phyloP scores from a whole-genome alignment of 1,140 invertebrate genomes.

The Aplysia californica region DNA sequence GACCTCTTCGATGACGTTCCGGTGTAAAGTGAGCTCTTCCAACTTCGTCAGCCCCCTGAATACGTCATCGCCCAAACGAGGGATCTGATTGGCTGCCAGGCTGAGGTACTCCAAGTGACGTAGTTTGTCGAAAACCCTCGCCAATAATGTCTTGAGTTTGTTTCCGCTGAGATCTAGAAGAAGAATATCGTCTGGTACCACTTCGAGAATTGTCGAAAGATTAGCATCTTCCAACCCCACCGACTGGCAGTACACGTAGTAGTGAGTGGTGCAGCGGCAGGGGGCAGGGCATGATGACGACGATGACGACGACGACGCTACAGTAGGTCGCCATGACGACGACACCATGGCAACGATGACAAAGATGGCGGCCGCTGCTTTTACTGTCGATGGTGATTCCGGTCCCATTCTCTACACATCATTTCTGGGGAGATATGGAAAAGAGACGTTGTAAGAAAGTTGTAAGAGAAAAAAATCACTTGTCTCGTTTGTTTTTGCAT shows the following conservation, averaged over 20 bases:
- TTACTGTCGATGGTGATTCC: neutral
- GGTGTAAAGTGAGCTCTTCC: slow-evolving; percentile 27
- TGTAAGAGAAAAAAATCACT: too few relatives aligned
- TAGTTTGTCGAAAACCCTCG: slow-evolving; percentile 18
- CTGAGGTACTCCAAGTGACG: slow-evolving; percentile 38
- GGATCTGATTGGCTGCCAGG: slow-evolving; percentile 32
- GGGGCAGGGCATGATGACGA: slow-evolving; percentile 22
- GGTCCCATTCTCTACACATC: slow-evolving; percentile 14
- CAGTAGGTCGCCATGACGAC: too few relatives aligned
- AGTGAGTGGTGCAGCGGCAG: slow-evolving; percentile 35
- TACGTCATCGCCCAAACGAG: neutral
- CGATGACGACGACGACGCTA: neutral
- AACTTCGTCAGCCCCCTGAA: slow-evolving; percentile 29
- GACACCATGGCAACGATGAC: neutral
- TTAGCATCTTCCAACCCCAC: slow-evolving; percentile 7
- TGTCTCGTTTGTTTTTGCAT: too few relatives aligned
- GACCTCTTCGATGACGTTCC: slow-evolving; percentile 28
- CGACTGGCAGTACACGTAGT: slow-evolving; percentile 42
- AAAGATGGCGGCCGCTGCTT: neutral
- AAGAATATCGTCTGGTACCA: slow-evolving; percentile 26
- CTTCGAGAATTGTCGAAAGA: slow-evolving; percentile 3
- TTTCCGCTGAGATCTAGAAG: slow-evolving; percentile 43
- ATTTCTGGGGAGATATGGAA: slow-evolving; percentile 4
- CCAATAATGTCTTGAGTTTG: slow-evolving; percentile 8
- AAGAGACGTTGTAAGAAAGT: too few relatives aligned